phyloP scores from a whole-genome alignment of 2,113 vertebrate genomes.

The Polyodon spathula region DNA sequence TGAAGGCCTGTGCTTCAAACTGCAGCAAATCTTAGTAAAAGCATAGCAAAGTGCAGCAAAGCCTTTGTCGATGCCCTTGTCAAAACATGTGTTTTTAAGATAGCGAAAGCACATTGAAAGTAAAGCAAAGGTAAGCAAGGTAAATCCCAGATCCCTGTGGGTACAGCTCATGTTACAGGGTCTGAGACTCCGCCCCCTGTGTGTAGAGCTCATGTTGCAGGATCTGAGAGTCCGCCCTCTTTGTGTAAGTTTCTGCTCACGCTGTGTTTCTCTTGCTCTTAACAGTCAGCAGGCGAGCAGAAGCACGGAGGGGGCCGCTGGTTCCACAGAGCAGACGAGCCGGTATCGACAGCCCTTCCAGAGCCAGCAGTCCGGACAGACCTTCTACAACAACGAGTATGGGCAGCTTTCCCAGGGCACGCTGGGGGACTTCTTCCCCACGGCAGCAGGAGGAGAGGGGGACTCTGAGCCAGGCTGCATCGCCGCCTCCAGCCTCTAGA shows the following conservation, averaged over 20 bases:
- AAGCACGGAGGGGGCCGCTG: constrained; percentile 51
- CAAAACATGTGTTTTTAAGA: too few relatives aligned
- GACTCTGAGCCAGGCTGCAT: constrained; percentile 21
- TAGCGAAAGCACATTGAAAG: too few relatives aligned
- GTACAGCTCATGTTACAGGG: too few relatives aligned
- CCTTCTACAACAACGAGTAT: constrained; percentile 92
- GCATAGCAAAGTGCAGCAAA: too few relatives aligned
- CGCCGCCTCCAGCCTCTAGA: constrained; percentile 50
- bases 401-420: constrained; percentile 74
- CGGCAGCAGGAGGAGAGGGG: constrained; percentile 23
- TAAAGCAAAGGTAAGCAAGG: too few relatives aligned
- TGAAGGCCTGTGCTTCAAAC: too few relatives aligned
- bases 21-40: too few relatives aligned
- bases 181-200: too few relatives aligned
- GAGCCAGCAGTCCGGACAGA: constrained; percentile 72
- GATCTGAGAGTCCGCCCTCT: too few relatives aligned
- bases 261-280: not conserved
- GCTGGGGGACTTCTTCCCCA: constrained; percentile 55
- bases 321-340: constrained; percentile 42
- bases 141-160: too few relatives aligned
- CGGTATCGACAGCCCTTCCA: constrained; percentile 47
- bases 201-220: too few relatives aligned
- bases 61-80: too few relatives aligned
- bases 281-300: constrained; percentile 47
- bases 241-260: constrained; percentile 1